Base-by-base conservation (phyloP, 2,888 invertebrate species). In the Isoperla grammatica region DNA sequence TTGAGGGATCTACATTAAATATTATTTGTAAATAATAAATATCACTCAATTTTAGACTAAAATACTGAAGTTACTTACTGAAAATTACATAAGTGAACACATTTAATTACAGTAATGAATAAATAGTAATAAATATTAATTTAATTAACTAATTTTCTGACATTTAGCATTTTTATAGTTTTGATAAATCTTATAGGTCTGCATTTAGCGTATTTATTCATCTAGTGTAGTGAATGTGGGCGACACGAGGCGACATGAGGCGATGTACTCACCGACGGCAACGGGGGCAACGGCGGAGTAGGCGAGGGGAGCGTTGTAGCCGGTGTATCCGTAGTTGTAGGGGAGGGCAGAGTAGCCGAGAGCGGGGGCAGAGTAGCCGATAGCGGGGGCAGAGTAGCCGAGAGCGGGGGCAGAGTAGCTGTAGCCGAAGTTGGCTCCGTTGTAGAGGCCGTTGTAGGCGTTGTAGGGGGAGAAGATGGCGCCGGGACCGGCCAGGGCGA, bases 401-500 rank as follows among this genome's bases (percentile, higher is more conserved):
- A 50, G 20, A 11, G 58, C 37, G 55, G 53, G 45, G 13, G 29
- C 15, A 20, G 58, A 19, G 17, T 45, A 23, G 35, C 53, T 13
- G 57, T 43, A 60, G 48, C 45, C 53, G 40, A 42, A 54, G 40
- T 49, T 13, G 57, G 48, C 35, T 58, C 42, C 50, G 54, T 40
- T 23, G 58, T 49, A 13, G 46, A 48, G 50, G 29, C 56, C 46
- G 48, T 56, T 49, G 61, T 62, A 62, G 53, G 62, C 63, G 61
- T 64, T 65, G 60, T 65, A 61, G 60, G 60, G 49, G 15, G 65
- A 64, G 22, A 61, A 62, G 22, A 45, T 40, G 13, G 54, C 45
- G 22, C 55, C 55, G 17, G 46, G 45, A 45, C 64, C 39, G 37
- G 67, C 67, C 53, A 68, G 68, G 56, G 53, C 53, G 13, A 73